Evolutionary conservation across 2,888 invertebrate genomes (phyloP), one percentile per base, ranked within the genome.

Genomic region (Megalurothrips usitatus): DNA sequence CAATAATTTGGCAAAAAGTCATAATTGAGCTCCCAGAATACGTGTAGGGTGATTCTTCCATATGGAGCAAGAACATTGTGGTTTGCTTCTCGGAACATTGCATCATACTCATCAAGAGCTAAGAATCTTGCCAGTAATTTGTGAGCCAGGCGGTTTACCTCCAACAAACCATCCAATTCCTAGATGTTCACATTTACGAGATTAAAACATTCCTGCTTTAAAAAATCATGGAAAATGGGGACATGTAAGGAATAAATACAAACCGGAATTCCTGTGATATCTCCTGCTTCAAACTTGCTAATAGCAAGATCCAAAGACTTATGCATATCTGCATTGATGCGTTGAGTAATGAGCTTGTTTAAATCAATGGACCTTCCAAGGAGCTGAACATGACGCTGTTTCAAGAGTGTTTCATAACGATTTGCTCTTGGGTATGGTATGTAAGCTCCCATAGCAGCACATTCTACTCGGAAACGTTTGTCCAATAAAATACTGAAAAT

Each of bases 1-100:
- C 98, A 98, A 88, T 98, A 99, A 87, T 97, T 98, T 4, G 98
- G 98, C 84, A 99, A 88, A 87, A 99, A 97, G 86, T 99, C 99
- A 85, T 97, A 98, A 88, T 97, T 98, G 52, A 99, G 89, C 88
- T 99, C 99, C 94, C 97, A 98, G 89, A 99, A 99, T 0, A 98
- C 97, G 87, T 99, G 99, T 75, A 99, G 90, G 0, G 98, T 98
- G 83, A 98, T 96, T 82, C 98, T 90, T 3, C 98, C 99, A 87
- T 98, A 98, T 0, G 98, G 98, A 0, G 98, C 98, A 11, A 98
- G 89, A 0, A 99, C 99, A 84, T 98, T 98, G 87, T 98, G 98
- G 89, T 99, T 99, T 0, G 98, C 98, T 89, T 99, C 98, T 68
- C 96, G 91, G 81, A 97, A 92, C 91, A 98, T 96, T 48, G 96